phyloP scores from a whole-genome alignment of 2,888 invertebrate genomes.

The Thymelicus acteon region DNA sequence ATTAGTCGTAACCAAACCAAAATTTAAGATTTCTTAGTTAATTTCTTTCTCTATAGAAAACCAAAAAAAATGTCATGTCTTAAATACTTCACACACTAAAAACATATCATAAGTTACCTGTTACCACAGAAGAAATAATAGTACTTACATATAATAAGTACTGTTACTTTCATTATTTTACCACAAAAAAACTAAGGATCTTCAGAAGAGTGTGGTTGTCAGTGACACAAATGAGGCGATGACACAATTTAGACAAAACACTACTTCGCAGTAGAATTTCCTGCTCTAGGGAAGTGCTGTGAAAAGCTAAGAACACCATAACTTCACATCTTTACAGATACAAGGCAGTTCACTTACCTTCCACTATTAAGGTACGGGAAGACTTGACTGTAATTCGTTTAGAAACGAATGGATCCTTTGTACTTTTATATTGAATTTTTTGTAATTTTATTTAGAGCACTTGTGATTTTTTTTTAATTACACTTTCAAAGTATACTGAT shows the following conservation, averaged over 20 bases:
- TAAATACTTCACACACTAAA: neutral
- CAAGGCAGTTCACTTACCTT: neutral
- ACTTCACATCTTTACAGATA: neutral
- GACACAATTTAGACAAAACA: neutral
- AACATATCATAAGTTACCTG: neutral
- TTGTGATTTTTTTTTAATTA: neutral
- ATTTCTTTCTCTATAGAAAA: no score
- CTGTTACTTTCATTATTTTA: neutral
- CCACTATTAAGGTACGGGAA: neutral
- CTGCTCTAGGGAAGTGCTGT: neutral
- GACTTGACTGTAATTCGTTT: neutral
- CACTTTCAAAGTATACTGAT: no score
- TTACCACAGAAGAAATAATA: no score
- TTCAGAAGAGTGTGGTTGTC: neutral
- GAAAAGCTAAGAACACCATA: neutral
- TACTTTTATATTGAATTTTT: neutral
- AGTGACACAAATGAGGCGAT: slow-evolving; percentile 2
- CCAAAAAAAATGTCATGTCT: neutral
- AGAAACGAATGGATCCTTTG: slow-evolving; percentile 7
- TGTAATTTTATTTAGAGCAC: neutral
- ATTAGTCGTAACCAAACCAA: no score
- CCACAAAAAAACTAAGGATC: neutral
- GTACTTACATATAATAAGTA: no score
- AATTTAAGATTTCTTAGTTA: no score
- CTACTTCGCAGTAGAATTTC: neutral